Evolutionary conservation across 2,113 vertebrate genomes (phyloP).

Genomic region (Sminthopsis crassicaudata): DNA sequence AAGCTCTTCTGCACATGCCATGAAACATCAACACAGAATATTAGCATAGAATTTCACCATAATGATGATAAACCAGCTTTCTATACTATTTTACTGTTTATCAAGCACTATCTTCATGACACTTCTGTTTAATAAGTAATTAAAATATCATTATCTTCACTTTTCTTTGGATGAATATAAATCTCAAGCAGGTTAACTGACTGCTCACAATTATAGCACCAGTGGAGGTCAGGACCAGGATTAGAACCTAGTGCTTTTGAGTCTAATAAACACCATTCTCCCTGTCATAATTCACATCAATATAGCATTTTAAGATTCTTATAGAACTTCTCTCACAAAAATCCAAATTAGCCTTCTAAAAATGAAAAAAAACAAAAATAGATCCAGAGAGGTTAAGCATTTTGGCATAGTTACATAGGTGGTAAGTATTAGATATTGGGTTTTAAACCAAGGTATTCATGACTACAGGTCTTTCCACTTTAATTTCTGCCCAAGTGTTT

Average conservation of each 20-base stretch:
- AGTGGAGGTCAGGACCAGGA: neutral
- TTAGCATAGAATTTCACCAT: neutral
- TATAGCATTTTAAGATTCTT: neutral
- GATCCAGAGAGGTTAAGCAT: neutral
- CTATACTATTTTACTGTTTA: neutral
- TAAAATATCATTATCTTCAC: neutral
- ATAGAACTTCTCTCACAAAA: neutral
- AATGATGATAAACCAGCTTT: neutral
- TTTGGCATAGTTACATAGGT: neutral
- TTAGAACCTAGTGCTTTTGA: neutral
- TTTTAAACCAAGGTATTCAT: neutral
- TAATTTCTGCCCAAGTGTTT: fast-evolving
- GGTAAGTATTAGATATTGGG: neutral
- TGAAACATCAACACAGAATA: neutral
- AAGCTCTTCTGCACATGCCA: neutral
- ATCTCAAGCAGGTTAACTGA: neutral
- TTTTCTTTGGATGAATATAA: neutral
- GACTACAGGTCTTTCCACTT: fast-evolving
- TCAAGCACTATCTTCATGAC: neutral
- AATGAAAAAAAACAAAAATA: neutral
- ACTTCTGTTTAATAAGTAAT: neutral
- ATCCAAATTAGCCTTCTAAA: neutral
- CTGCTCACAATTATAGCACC: neutral
- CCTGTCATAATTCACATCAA: neutral
- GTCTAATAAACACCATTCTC: neutral